These are phyloP conservation scores for Panthera leo DNA, from an alignment of 2,113 vertebrate species.

Conservation along the genomic window DNA sequence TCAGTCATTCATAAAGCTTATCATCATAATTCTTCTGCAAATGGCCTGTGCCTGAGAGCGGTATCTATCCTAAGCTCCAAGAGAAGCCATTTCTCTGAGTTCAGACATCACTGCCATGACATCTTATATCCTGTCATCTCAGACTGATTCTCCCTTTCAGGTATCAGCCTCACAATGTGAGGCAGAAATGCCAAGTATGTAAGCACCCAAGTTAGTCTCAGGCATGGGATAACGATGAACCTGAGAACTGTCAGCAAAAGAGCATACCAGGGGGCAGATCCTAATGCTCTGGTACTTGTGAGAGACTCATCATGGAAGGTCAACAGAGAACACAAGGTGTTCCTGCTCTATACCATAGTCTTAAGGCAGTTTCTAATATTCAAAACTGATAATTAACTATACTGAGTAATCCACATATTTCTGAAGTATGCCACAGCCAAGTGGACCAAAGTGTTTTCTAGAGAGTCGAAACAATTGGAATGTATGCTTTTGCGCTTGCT, in stretches of 20 bases:
- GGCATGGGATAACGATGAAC: not conserved
- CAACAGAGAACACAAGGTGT: not conserved
- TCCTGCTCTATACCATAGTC: conserved; percentile 10
- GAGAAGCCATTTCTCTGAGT: not conserved
- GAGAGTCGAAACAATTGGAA: conserved; percentile 20
- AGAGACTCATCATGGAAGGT: not conserved
- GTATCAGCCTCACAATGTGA: not conserved
- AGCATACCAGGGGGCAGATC: not conserved
- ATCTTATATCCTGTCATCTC: not conserved
- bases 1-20: not conserved
- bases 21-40: not conserved
- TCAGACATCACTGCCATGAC: not conserved
- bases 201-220: not conserved
- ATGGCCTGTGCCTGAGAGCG: not conserved
- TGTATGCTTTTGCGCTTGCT: not conserved
- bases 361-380: conserved; percentile 34
- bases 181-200: not conserved
- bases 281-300: not conserved
- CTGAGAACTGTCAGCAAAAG: not conserved
- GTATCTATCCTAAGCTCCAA: not conserved
- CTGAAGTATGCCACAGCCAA: not conserved
- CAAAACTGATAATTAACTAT: conserved; percentile 25
- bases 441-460: not conserved
- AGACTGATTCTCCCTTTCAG: not conserved
- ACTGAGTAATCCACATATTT: not conserved